A percentile compares a stretch with the other conserved stretches of the same genome.
These are phyloP conservation scores for Ashinkailepas kermadecensis DNA, from an alignment of 2,888 invertebrate species.

Conservation along the genomic window DNA sequence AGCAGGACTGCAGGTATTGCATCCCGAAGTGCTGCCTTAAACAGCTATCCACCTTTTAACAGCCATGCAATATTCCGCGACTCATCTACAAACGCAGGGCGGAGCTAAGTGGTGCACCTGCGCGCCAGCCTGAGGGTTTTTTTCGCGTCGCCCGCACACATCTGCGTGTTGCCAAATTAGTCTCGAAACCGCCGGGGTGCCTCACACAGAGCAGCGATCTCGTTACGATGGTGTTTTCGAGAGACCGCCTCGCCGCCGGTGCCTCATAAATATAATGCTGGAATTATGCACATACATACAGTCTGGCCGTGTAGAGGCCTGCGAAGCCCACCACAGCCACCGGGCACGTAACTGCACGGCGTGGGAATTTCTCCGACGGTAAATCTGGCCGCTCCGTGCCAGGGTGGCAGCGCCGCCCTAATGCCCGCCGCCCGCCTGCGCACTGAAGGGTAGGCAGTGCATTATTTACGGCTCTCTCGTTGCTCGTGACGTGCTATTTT, in stretches of 20 bases:
- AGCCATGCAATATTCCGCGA: background rate
- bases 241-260: background rate
- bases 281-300: background rate
- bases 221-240: background rate
- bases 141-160: background rate
- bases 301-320: background rate
- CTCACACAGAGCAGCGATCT: background rate
- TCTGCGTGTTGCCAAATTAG: background rate
- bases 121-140: background rate
- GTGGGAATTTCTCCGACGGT: background rate
- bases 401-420: background rate
- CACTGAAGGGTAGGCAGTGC: background rate
- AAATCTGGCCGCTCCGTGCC: background rate
- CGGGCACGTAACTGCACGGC: background rate
- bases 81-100: background rate
- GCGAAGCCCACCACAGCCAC: background rate
- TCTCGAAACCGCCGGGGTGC: background rate
- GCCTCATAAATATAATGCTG: too few relatives aligned
- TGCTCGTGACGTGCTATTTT: constrained; percentile 8
- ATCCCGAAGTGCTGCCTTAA: background rate
- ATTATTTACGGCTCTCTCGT: background rate
- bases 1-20: background rate
- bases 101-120: background rate
- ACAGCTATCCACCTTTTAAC: background rate
- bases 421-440: background rate